Percentiles rank a stretch among this genome's conserved stretches.
These are phyloP conservation scores for Sclerurus mexicanus DNA, from an alignment of 2,113 vertebrate genomes.

Conservation along the genomic window DNA sequence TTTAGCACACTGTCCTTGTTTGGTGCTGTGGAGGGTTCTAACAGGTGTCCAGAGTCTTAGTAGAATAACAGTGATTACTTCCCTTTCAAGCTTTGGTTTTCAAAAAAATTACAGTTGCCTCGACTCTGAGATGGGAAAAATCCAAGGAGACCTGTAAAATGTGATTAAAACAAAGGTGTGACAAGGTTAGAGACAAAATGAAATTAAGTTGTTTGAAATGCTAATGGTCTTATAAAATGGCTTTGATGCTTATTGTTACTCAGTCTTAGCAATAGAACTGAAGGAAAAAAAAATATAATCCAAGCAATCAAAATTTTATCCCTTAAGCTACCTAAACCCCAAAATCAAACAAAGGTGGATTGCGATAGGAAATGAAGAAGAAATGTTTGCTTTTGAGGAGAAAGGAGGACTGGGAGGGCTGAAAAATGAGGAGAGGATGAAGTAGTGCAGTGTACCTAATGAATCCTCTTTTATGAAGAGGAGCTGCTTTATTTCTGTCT, in stretches of 20 bases:
- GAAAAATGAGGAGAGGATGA: background rate
- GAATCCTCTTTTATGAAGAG: background rate
- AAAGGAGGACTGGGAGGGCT: background rate
- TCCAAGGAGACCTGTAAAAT: background rate
- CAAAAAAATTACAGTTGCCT: background rate
- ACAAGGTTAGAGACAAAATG: background rate
- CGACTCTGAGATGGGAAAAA: background rate
- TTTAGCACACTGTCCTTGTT: background rate
- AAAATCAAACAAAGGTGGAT: background rate
- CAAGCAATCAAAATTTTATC: background rate
- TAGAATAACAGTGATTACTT: background rate
- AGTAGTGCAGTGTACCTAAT: background rate
- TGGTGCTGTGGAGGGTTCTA: background rate
- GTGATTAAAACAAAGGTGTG: background rate
- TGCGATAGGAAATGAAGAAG: background rate
- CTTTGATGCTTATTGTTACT: background rate
- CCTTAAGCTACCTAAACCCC: background rate
- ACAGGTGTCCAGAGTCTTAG: background rate
- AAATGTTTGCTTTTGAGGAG: background rate
- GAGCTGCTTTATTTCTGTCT: background rate
- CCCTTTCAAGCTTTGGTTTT: background rate
- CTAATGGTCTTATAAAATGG: background rate
- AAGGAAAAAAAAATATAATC: background rate
- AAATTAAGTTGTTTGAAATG: background rate
- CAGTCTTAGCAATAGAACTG: background rate